Base-by-base conservation (phyloP, 2,888 invertebrate genomes). In the Trichopria drosophilae region DNA sequence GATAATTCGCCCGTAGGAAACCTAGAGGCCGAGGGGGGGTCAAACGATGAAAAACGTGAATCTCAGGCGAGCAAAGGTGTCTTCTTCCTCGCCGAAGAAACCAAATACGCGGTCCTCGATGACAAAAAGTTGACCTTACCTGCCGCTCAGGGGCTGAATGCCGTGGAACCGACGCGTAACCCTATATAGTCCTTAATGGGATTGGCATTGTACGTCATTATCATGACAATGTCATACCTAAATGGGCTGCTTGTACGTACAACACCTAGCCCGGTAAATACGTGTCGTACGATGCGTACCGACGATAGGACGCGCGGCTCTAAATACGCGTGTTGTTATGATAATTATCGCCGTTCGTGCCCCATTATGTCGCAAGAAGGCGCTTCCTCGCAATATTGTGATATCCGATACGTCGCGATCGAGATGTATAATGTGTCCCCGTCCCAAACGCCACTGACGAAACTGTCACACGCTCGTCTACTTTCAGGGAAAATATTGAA, bases 261-360 rank as follows among this genome's bases (percentile, higher is more conserved):
- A 45, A 42, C 34, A 53, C 40, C 49, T 37, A 48, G 44, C 34
- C 18, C 29, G 52, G 34, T 63, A 62, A 66, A 66, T 67, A 63
- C 61, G 58, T 60, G 63, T 63, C 59, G 59, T 32, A 48, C 54
- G 68, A 70, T 70, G 63, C 65, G 63, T 65, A 60, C 55, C 57
- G 29, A 35, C 51, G 66, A 72, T 72, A 66, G 61, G 55, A 60
- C 56, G 31, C 55, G 60, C n/a, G n/a, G 59, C 61, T 63, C 63
- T 62, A 71, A 72, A 71, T 66, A 67, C 59, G 58, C 60, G 61
- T 60, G 64, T 72, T 72, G 71, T 72, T 68, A 72, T 72, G 71
- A 67, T 72, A 72, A 72, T 72, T 65, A 67, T 63, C 63, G 55
- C 43, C 55, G 51, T 57, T 51, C 49, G 47, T 51, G 51, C 42